Conservation (phyloP, 2,888 invertebrate species). For the Octonoba sinensis region DNA sequence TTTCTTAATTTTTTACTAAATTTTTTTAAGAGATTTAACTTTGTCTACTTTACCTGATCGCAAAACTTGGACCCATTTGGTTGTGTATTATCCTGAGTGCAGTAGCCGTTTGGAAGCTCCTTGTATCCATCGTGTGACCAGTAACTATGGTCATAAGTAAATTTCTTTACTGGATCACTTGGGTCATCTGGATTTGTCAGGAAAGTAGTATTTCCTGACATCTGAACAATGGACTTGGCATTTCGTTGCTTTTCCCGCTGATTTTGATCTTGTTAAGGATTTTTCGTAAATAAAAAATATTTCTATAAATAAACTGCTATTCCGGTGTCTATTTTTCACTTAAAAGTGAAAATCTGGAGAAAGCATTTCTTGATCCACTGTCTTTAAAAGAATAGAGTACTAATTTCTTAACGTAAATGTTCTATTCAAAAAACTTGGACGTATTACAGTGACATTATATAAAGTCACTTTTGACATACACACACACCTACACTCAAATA, state of each 20-base stretch:
- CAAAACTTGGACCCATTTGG: slow-evolving; percentile 72
- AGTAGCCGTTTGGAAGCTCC: slow-evolving; percentile 72
- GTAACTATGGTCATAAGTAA: slow-evolving; percentile 75
- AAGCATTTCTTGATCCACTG: too few species aligned
- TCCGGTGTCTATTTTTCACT: too few species aligned
- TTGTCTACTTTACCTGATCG: slow-evolving; percentile 72
- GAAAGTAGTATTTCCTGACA: slow-evolving; percentile 72
- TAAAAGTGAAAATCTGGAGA: too few species aligned
- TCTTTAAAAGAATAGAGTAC: too few species aligned
- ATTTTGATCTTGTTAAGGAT: slow-evolving; percentile 70
- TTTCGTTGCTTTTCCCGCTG: slow-evolving; percentile 74
- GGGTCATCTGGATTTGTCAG: slow-evolving; percentile 72
- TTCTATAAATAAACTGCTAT: too few species aligned
- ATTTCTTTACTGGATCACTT: slow-evolving; percentile 72
- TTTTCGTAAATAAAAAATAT: not conserved
- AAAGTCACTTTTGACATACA: too few species aligned
- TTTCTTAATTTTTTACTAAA: too few species aligned
- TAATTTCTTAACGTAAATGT: too few species aligned
- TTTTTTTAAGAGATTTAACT: too few species aligned
- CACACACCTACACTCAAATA: too few species aligned
- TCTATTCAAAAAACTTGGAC: too few species aligned
- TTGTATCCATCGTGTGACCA: slow-evolving; percentile 76
- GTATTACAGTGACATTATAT: too few species aligned
- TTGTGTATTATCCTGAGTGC: slow-evolving; percentile 70
- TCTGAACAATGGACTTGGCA: slow-evolving; percentile 73